Conservation (phyloP, 2,797 vertebrate genomes). For the Fringilla coelebs region DNA sequence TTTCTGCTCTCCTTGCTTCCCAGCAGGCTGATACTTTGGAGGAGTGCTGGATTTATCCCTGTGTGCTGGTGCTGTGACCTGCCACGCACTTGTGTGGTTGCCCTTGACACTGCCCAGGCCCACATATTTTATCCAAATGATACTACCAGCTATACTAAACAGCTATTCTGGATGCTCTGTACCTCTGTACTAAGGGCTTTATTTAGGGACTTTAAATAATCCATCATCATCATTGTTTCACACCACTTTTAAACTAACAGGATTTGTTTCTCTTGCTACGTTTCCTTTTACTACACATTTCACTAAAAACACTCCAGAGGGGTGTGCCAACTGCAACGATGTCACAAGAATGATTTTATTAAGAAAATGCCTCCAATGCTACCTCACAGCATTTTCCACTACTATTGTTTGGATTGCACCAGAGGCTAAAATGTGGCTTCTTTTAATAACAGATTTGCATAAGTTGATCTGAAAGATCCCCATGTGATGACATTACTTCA, state of each 20-base stretch:
- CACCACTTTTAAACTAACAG: constrained; percentile 41
- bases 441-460: constrained; percentile 83
- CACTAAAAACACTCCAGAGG: constrained; percentile 42
- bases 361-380: constrained; percentile 68
- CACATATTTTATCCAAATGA: not conserved
- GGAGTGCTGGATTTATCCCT: not conserved
- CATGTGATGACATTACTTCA: constrained; percentile 73
- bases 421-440: constrained; percentile 72
- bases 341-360: constrained; percentile 67
- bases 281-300: constrained; percentile 38
- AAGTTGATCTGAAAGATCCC: constrained; percentile 79
- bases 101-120: not conserved
- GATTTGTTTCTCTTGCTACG: not conserved
- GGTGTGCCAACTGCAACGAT: not conserved
- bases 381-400: constrained; percentile 73
- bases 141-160: not conserved
- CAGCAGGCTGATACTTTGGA: not conserved
- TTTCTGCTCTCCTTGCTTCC: not conserved
- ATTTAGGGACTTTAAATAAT: not conserved
- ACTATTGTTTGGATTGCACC: constrained; percentile 74
- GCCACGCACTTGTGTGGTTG: not conserved
- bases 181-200: not conserved
- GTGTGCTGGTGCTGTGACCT: not conserved
- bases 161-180: not conserved
- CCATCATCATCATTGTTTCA: not conserved